phyloP scores from a whole-genome alignment of 2,113 vertebrate genomes.

The Myotis lucifugus region DNA sequence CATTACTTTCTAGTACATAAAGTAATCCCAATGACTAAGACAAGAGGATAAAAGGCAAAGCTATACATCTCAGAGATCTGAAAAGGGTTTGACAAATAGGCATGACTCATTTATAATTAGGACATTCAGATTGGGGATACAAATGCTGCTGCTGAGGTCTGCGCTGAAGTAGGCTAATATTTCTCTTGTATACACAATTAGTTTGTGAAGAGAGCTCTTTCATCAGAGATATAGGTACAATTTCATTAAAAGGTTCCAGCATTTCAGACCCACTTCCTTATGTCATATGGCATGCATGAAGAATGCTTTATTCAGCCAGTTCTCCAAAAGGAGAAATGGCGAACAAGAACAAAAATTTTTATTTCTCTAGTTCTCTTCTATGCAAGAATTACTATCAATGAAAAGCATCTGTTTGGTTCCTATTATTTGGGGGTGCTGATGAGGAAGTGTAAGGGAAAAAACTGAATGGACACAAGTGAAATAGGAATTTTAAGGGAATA shows the following conservation, averaged over 20 bases:
- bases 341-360: neutral
- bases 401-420: neutral
- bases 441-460: neutral
- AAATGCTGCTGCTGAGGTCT: slow-evolving; percentile 42
- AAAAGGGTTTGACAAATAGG: slow-evolving; percentile 68
- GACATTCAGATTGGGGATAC: slow-evolving; percentile 50
- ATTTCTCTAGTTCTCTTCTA: neutral
- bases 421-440: slow-evolving; percentile 5
- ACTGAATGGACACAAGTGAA: neutral
- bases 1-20: slow-evolving; percentile 73
- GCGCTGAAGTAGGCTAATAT: slow-evolving; percentile 61
- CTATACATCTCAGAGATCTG: slow-evolving; percentile 48
- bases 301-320: slow-evolving; percentile 2
- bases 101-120: slow-evolving; percentile 63
- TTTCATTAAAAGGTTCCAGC: slow-evolving; percentile 31
- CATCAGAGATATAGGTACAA: slow-evolving; percentile 53
- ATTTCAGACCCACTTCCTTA: slow-evolving; percentile 47
- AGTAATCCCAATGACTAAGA: slow-evolving; percentile 63
- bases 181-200: slow-evolving; percentile 64
- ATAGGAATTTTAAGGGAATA: too few species aligned
- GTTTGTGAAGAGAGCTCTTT: slow-evolving; percentile 50
- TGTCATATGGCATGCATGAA: neutral
- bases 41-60: slow-evolving; percentile 70
- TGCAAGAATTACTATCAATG: neutral
- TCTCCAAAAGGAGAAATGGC: slow-evolving; percentile 23